phyloP scores from a whole-genome alignment of 1,140 invertebrate species.

The Bemisia tabaci region DNA sequence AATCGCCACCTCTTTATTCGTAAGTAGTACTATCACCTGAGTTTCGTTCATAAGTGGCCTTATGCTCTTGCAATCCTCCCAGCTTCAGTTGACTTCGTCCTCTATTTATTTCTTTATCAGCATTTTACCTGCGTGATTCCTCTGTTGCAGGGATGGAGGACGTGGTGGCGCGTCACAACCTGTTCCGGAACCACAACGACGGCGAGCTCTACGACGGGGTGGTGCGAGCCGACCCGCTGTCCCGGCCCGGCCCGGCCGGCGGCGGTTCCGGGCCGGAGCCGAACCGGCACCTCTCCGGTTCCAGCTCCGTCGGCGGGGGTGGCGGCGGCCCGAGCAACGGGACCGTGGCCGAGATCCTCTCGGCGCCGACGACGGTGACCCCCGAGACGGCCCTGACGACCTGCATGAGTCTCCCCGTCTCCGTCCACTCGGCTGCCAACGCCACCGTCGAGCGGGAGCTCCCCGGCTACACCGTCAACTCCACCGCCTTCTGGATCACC shows the following conservation, averaged over 20 bases:
- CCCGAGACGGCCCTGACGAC: conserved; percentile 36
- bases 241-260: conserved; percentile 28
- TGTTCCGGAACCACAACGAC: conserved; percentile 69
- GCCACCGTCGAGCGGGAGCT: conserved; percentile 53
- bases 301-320: no score
- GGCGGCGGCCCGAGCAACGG: conserved; percentile 32
- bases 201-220: conserved; percentile 64
- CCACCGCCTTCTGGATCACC: conserved; percentile 68
- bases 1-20: no score
- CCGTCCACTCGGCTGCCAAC: conserved; percentile 35
- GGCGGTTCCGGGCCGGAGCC: conserved; percentile 37
- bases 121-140: no score
- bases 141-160: conserved; percentile 55
- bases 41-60: no score
- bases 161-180: conserved; percentile 65
- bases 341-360: conserved; percentile 23
- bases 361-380: conserved; percentile 38
- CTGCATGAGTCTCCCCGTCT: conserved; percentile 35
- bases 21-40: no score
- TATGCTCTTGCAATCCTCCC: no score
- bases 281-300: conserved; percentile 41
- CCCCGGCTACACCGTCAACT: conserved; percentile 45
- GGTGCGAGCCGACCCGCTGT: conserved; percentile 62
- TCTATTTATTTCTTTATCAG: no score
- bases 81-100: no score